Percentiles rank a stretch among this genome's conserved stretches.
Evolutionary conservation across 2,113 vertebrate genomes (phyloP).

Genomic region (Pelecanoides urinatrix): DNA sequence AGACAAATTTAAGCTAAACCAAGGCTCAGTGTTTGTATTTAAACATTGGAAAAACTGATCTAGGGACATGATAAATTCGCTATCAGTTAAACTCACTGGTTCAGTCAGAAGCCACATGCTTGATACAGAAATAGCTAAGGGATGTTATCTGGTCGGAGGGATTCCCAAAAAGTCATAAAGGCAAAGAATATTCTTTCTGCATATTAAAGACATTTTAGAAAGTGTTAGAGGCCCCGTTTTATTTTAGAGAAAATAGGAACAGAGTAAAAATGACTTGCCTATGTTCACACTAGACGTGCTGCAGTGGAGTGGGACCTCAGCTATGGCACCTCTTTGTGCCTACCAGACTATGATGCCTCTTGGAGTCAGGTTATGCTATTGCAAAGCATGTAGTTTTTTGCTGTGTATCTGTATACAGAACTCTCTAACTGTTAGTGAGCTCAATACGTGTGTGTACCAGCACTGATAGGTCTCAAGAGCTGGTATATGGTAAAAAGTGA

Average conservation of each 20-base stretch:
- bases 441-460: neutral
- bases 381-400: neutral
- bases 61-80: neutral
- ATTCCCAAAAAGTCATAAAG: neutral
- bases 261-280: neutral
- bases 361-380: neutral
- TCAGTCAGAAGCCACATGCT: neutral
- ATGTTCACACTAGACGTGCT: neutral
- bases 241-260: neutral
- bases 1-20: neutral
- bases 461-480: neutral
- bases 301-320: neutral
- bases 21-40: neutral
- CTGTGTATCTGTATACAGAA: neutral
- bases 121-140: neutral
- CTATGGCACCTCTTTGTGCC: neutral
- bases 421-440: neutral
- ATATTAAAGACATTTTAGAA: neutral
- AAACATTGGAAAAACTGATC: neutral
- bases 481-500: neutral
- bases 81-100: neutral
- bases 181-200: neutral
- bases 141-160: neutral
- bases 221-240: neutral
- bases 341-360: neutral